phyloP scores from a whole-genome alignment of 2,888 invertebrate genomes.

The Drosophila prolongata region DNA sequence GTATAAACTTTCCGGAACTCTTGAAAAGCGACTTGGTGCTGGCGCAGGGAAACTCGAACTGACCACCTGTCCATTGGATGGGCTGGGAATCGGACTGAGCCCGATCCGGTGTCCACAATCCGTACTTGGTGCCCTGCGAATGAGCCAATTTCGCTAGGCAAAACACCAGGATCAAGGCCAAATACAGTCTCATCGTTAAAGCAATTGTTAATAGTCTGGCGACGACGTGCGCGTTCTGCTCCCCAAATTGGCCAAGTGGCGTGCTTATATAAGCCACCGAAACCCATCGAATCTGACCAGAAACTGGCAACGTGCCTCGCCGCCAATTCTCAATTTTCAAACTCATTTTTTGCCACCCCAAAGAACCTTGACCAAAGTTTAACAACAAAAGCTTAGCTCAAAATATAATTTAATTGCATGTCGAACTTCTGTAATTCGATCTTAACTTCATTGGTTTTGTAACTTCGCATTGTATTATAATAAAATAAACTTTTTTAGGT shows the following conservation, averaged over 20 bases:
- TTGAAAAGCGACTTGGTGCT: constrained; percentile 86
- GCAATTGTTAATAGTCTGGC: constrained; percentile 13
- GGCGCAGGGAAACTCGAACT: constrained; percentile 85
- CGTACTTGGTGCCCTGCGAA: constrained; percentile 77
- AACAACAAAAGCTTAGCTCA: constrained; percentile 8
- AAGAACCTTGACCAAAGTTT: constrained; percentile 54
- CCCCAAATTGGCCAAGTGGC: constrained; percentile 20
- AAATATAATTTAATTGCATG: constrained; percentile 60
- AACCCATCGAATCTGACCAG: constrained; percentile 17
- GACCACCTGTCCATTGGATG: constrained; percentile 85
- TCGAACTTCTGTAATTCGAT: constrained; percentile 17
- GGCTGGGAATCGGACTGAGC: constrained; percentile 66
- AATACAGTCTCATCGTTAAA: constrained; percentile 45
- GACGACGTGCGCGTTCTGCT: constrained; percentile 33
- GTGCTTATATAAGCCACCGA: constrained; percentile 58
- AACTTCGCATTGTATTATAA: background rate
- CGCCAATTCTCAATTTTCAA: constrained; percentile 53
- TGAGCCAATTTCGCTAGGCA: constrained; percentile 2
- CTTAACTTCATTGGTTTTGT: background rate
- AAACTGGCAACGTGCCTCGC: constrained; percentile 59
- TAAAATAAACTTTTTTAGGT: too few species aligned
- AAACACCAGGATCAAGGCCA: constrained; percentile 40
- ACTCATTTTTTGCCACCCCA: constrained; percentile 17
- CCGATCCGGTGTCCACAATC: constrained; percentile 77
- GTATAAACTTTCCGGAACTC: constrained; percentile 86